These are phyloP conservation scores for Patella depressa DNA, from an alignment of 2,888 invertebrate species.

Conservation along the genomic window DNA sequence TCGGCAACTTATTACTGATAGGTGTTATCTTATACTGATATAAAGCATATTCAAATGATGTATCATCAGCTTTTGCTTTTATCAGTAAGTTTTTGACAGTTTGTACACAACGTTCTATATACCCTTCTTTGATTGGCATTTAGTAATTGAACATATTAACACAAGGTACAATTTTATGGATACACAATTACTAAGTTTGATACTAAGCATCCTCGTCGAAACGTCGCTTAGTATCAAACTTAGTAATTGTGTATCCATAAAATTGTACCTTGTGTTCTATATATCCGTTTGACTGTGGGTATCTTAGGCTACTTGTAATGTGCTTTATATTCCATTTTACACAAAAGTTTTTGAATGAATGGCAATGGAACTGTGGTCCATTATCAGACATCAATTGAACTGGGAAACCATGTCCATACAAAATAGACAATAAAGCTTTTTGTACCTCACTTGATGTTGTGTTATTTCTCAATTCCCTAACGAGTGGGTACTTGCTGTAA, in stretches of 20 bases:
- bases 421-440: background rate
- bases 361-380: background rate
- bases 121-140: no score
- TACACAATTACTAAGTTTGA: no score
- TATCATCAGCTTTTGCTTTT: background rate
- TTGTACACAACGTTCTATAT: background rate
- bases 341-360: slow-evolving; percentile 6
- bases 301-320: background rate
- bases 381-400: background rate
- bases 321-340: background rate
- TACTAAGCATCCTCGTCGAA: no score
- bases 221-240: no score
- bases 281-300: background rate
- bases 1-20: background rate
- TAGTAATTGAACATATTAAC: no score
- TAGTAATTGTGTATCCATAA: no score
- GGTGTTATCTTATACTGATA: background rate
- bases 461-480: background rate
- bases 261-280: no score
- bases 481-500: background rate
- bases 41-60: background rate
- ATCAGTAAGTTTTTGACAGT: background rate
- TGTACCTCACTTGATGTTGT: background rate
- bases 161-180: no score
- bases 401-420: slow-evolving; percentile 3